Evolutionary conservation across 2,113 vertebrate genomes (phyloP), one percentile per base, ranked within the genome.

Genomic region (Copsychus sechellarum): DNA sequence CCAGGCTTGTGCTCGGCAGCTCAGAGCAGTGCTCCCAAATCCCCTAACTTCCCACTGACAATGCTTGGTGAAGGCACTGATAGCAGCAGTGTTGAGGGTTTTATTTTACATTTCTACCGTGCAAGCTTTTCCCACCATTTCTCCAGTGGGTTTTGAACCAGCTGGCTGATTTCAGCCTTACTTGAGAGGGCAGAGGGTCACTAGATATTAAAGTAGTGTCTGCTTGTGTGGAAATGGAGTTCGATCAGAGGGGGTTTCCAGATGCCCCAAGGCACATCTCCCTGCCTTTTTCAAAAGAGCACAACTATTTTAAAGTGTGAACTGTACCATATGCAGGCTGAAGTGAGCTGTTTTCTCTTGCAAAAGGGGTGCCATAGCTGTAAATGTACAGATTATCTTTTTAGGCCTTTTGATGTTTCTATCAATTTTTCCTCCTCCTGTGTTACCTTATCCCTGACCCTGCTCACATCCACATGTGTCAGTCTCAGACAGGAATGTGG

Each of bases 391-490:
- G 50, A 50, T 88, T 61, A 57, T 57, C 20, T 57, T 62, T 60
- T 82, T 15, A 73, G 62, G 58, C 34, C 51, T 78, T 91, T 66
- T 3, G 5, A 43, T 34, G 28, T 71, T 73, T 74, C 50, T 45
- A 5, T 53, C 20, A 1, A 0, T 43, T 45, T 90, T 80, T 72
- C 21, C 14, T 92, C 25, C 18, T 33, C 2, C 1, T 2, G 1
- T 48, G 64, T 92, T 65, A 53, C 9, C 33, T 80, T 38, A 56
- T 64, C 36, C 33, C 42, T 69, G 77, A 42, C 28, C 20, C 38
- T 50, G 54, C 34, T 86, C 51, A 5, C 2, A 1, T 86, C 60
- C 38, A 21, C 15, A 14, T 1, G 1, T 4, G 0, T 50, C 1
- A 2, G 4, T 31, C 26, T 65, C n/a, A 64, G 74, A 8, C n/a